These are phyloP conservation scores for Patella ulyssiponensis DNA, from an alignment of 2,888 invertebrate species.

Conservation along the genomic window DNA sequence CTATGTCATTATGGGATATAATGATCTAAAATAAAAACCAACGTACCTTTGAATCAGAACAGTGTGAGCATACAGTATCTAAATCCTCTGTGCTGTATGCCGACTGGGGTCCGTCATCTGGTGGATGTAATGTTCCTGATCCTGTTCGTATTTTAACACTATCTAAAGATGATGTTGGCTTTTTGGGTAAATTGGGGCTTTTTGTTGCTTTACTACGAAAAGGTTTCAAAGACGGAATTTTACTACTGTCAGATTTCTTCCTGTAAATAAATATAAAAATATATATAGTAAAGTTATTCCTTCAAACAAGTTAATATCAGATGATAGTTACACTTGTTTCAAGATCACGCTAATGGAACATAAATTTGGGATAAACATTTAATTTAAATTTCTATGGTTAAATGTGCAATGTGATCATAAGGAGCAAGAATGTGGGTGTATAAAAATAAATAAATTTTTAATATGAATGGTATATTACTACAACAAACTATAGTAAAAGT, in stretches of 20 bases:
- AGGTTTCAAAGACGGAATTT: constrained; percentile 45
- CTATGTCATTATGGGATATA: neutral
- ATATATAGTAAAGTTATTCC: too few relatives aligned
- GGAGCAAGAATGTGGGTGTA: too few relatives aligned
- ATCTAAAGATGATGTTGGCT: constrained; percentile 47
- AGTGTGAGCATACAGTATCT: constrained; percentile 40
- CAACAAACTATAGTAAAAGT: too few relatives aligned
- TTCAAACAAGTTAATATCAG: too few relatives aligned
- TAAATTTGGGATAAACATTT: too few relatives aligned
- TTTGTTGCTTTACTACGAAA: constrained; percentile 50
- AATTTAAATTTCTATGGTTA: too few relatives aligned
- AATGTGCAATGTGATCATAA: too few relatives aligned
- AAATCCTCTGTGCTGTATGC: constrained; percentile 50
- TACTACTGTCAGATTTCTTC: constrained; percentile 57
- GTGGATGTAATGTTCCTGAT: constrained; percentile 37
- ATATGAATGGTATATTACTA: too few relatives aligned
- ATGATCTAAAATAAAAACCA: neutral
- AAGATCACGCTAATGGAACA: too few relatives aligned
- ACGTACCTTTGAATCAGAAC: neutral
- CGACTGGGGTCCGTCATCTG: constrained; percentile 28
- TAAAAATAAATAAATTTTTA: too few relatives aligned
- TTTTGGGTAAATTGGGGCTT: constrained; percentile 57
- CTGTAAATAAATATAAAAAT: constrained; percentile 27
- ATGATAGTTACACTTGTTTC: too few relatives aligned
- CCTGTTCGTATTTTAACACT: constrained; percentile 10